phyloP scores from a whole-genome alignment of 2,888 invertebrate genomes.

The Drosophila percnosoma region DNA sequence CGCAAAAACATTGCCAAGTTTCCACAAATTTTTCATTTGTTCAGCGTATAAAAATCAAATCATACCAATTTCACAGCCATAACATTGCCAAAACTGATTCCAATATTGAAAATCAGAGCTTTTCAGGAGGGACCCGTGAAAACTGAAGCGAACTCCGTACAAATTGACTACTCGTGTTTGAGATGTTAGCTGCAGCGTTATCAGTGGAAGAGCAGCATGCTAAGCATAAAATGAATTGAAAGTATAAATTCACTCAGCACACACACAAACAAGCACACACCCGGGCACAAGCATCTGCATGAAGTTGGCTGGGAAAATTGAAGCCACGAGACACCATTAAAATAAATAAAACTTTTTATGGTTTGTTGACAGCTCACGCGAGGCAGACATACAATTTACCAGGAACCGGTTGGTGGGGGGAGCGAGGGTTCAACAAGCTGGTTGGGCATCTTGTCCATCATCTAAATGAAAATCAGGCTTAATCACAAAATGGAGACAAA shows the following conservation, averaged over 20 bases:
- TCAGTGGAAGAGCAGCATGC: conserved; percentile 27
- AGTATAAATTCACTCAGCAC: conserved; percentile 41
- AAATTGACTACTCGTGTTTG: not conserved
- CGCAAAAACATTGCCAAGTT: not conserved
- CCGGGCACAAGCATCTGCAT: too few species aligned
- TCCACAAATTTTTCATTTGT: not conserved
- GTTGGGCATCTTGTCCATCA: conserved; percentile 57
- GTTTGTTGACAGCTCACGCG: conserved; percentile 53
- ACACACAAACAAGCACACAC: not conserved
- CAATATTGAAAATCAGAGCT: not conserved
- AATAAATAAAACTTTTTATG: conserved; percentile 57
- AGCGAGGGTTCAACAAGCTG: conserved; percentile 17
- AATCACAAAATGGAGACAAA: conserved; percentile 66
- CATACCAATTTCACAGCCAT: not conserved
- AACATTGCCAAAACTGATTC: not conserved
- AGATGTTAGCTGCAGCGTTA: conserved; percentile 18
- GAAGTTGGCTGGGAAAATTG: conserved; percentile 1
- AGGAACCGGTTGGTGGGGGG: conserved; percentile 14
- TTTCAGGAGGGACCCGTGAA: not conserved
- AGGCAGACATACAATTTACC: conserved; percentile 29
- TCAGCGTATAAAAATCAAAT: not conserved
- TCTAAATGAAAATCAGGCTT: conserved; percentile 75
- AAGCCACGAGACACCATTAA: conserved; percentile 42
- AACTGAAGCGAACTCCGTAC: not conserved
- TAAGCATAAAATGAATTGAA: conserved; percentile 36